These are phyloP conservation scores for Pagrus major DNA, from an alignment of 2,113 vertebrate genomes.

Conservation along the genomic window DNA sequence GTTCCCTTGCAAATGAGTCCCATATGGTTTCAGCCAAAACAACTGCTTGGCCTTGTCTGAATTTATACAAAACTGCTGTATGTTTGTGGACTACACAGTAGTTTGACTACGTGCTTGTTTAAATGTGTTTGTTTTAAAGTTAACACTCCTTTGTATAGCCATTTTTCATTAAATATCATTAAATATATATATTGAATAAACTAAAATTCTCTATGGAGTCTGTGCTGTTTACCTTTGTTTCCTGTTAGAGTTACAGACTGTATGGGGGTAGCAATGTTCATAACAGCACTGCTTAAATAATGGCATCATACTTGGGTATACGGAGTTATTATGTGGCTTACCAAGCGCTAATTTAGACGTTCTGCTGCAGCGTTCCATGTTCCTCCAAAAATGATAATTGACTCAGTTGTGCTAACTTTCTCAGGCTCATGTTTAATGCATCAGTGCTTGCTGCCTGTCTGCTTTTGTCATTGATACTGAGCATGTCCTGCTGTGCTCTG, in stretches of 20 bases:
- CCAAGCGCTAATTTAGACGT: constrained; percentile 27
- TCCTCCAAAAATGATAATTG: constrained; percentile 52
- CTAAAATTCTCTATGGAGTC: constrained; percentile 9
- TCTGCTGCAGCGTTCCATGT: constrained; percentile 15
- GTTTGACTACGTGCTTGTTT: constrained; percentile 71
- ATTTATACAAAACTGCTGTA: constrained; percentile 68
- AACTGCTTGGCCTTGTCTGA: constrained; percentile 65
- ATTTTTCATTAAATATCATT: constrained; percentile 39
- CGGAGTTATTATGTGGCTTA: constrained; percentile 21
- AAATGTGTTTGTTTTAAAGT: constrained; percentile 73
- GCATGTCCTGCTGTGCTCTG: constrained; percentile 62
- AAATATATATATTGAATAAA: no score
- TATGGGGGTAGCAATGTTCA: background rate
- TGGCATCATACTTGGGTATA: background rate
- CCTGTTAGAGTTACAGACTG: background rate
- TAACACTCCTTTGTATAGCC: constrained; percentile 57
- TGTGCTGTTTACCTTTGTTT: background rate
- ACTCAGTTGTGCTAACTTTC: constrained; percentile 59
- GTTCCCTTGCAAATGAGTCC: constrained; percentile 76
- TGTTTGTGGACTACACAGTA: constrained; percentile 75
- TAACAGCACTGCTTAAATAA: constrained; percentile 12
- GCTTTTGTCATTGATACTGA: constrained; percentile 77
- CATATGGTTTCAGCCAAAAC: constrained; percentile 79
- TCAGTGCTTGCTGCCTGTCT: constrained; percentile 74
- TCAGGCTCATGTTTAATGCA: constrained; percentile 78